Percentiles rank a stretch among this genome's conserved stretches.
Conservation (phyloP, 2,797 vertebrate species). For the Xyrichtys novacula region DNA sequence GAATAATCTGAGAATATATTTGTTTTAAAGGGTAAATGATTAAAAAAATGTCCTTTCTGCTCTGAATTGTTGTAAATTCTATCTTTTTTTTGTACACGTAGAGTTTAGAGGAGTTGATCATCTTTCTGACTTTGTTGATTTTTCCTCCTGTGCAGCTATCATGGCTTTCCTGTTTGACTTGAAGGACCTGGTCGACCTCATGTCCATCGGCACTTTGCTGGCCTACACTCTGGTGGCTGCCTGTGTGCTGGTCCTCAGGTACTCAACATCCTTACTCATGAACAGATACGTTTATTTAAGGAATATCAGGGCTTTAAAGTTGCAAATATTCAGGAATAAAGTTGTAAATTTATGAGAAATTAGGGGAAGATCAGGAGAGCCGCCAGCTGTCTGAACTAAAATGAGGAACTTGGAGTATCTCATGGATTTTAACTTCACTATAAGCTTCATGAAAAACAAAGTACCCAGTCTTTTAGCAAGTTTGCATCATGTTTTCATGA, state of each 20-base stretch:
- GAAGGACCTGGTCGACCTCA: constrained; percentile 96
- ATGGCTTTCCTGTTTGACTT: constrained; percentile 98
- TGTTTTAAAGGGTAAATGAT: not conserved
- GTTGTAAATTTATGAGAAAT: too few relatives aligned
- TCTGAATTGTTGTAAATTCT: not conserved
- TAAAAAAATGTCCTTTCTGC: not conserved
- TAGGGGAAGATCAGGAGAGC: too few relatives aligned
- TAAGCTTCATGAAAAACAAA: too few relatives aligned
- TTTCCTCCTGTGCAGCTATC: constrained; percentile 82
- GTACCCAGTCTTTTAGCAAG: too few relatives aligned
- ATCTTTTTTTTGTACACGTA: not conserved
- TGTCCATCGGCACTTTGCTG: constrained; percentile 97
- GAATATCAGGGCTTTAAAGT: too few relatives aligned
- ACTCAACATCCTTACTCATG: constrained; percentile 36
- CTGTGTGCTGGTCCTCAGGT: constrained; percentile 96
- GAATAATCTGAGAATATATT: not conserved
- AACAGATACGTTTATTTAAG: too few relatives aligned
- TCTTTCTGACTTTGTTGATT: constrained; percentile 7
- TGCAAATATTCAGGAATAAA: too few relatives aligned
- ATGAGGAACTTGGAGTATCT: too few relatives aligned
- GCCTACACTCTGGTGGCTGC: constrained; percentile 97
- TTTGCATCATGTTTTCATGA: too few relatives aligned
- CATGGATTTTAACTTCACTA: too few relatives aligned
- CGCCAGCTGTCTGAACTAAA: too few relatives aligned
- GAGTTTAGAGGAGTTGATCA: not conserved